Conservation (phyloP, 2,113 vertebrate species). For the Sula dactylatra region DNA sequence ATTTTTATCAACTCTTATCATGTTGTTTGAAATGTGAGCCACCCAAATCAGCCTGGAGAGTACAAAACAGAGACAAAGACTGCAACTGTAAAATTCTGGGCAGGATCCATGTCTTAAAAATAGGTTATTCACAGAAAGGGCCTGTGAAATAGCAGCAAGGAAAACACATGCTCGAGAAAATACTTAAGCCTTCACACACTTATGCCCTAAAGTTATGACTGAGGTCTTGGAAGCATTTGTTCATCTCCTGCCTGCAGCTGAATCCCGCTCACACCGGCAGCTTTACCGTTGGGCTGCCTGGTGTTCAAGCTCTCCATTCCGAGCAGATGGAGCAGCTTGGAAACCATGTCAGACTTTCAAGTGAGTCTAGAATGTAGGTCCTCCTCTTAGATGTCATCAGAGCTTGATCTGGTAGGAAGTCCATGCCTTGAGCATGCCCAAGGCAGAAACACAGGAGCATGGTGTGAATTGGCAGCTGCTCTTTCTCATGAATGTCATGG, state of each 20-base stretch:
- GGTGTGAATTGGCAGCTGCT: background rate
- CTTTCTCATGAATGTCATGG: background rate
- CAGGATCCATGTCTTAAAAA: background rate
- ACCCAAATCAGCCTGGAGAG: background rate
- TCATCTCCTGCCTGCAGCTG: background rate
- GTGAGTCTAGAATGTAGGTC: background rate
- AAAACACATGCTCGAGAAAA: background rate
- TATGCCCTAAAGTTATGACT: background rate
- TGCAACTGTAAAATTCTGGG: background rate
- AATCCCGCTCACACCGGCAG: background rate
- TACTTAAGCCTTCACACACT: background rate
- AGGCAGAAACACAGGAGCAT: background rate
- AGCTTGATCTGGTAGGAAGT: background rate
- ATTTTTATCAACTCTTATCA: background rate
- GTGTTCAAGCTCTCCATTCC: background rate
- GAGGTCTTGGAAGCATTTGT: background rate
- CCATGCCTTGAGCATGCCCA: background rate
- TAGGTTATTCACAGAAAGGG: background rate
- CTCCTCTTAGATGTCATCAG: background rate
- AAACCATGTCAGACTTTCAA: background rate
- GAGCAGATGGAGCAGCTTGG: background rate
- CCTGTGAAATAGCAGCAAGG: background rate
- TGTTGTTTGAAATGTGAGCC: background rate
- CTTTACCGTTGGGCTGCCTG: background rate
- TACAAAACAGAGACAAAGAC: background rate